phyloP scores from a whole-genome alignment of 1,140 invertebrate genomes.

The Panagrolaimus sp. region DNA sequence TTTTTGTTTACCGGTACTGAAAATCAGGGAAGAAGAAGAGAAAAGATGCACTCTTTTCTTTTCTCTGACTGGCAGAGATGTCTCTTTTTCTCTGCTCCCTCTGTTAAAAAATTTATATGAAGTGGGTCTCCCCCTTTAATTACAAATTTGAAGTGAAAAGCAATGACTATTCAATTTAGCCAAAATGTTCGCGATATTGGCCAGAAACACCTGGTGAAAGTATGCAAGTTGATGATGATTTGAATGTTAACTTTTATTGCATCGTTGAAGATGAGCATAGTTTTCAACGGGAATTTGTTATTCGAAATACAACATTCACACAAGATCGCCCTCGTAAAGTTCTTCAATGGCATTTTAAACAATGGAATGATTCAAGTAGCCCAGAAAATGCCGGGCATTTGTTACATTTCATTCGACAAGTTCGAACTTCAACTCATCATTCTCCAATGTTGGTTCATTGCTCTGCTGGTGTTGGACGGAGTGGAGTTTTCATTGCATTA shows the following conservation, averaged over 20 bases:
- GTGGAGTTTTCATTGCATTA: constrained; percentile 61
- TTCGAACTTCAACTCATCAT: constrained; percentile 32
- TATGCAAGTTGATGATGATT: constrained; percentile 24
- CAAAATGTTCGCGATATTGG: constrained; percentile 47
- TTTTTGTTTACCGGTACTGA: too few species aligned
- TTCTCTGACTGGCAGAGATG: too few species aligned
- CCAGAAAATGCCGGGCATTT: constrained; percentile 32
- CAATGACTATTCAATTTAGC: constrained; percentile 22
- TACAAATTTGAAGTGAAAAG: background rate
- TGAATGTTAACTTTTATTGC: constrained; percentile 37
- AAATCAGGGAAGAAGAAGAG: too few species aligned
- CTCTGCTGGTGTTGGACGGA: constrained; percentile 62
- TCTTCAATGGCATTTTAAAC: constrained; percentile 47
- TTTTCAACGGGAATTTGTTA: constrained; percentile 36
- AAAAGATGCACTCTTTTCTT: too few species aligned
- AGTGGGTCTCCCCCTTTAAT: too few species aligned
- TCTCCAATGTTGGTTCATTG: constrained; percentile 41
- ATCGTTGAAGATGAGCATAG: constrained; percentile 48
- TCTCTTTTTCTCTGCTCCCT: too few species aligned
- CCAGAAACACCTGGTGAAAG: constrained; percentile 40
- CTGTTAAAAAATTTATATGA: too few species aligned
- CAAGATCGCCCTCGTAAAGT: constrained; percentile 24
- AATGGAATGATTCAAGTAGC: constrained; percentile 36
- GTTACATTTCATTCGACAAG: constrained; percentile 36
- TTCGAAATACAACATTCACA: background rate